Conservation (phyloP, 2,888 invertebrate species). For the Amphipoea oculea region DNA sequence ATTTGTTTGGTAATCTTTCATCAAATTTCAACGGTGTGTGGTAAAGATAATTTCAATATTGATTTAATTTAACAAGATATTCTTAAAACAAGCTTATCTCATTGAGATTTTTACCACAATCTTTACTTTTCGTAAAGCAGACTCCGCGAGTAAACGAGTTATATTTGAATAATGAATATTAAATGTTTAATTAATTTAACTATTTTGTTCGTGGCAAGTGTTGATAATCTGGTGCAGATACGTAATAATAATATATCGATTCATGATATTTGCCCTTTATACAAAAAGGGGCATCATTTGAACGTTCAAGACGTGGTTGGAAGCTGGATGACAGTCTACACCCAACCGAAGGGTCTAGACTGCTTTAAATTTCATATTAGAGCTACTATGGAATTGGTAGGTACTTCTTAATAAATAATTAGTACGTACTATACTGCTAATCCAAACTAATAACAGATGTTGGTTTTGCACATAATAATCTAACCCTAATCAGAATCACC, state of each 20-base stretch:
- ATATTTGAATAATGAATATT: constrained; percentile 57
- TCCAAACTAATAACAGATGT: background rate
- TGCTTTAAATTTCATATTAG: constrained; percentile 71
- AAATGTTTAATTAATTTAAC: constrained; percentile 48
- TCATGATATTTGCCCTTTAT: constrained; percentile 58
- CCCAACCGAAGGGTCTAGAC: constrained; percentile 68
- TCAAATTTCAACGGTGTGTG: constrained; percentile 50
- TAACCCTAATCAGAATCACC: background rate
- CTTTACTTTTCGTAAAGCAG: constrained; percentile 21
- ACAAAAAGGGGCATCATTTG: constrained; percentile 60
- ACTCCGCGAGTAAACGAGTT: constrained; percentile 54
- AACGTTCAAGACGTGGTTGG: constrained; percentile 70
- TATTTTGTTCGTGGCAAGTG: constrained; percentile 34
- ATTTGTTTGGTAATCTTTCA: constrained; percentile 49
- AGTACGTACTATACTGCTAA: background rate
- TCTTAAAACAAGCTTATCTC: constrained; percentile 37
- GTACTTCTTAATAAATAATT: background rate
- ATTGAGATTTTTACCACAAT: constrained; percentile 2
- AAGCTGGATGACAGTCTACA: constrained; percentile 73
- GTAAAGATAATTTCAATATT: constrained; percentile 44
- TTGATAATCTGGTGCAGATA: constrained; percentile 42
- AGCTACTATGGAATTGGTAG: constrained; percentile 72
- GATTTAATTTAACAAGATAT: constrained; percentile 28
- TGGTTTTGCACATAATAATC: constrained; percentile 3
- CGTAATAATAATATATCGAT: constrained; percentile 39